phyloP scores from a whole-genome alignment of 2,888 invertebrate species.

The Ceramica pisi region DNA sequence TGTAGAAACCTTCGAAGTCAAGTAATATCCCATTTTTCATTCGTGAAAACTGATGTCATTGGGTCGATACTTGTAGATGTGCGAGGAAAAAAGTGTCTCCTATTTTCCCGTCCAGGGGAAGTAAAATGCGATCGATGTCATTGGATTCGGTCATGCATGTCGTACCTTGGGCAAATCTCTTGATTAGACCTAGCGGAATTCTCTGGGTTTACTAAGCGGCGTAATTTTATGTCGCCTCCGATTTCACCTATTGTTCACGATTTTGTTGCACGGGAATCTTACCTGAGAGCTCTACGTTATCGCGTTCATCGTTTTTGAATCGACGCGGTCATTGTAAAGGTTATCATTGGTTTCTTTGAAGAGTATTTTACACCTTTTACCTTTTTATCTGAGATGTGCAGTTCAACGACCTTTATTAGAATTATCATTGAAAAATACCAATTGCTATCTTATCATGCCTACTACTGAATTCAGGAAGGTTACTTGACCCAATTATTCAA shows the following conservation, averaged over 20 bases:
- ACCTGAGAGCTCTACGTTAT: conserved; percentile 75
- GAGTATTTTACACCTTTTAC: conserved; percentile 56
- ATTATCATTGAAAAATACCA: conserved; percentile 72
- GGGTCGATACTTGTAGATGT: conserved; percentile 61
- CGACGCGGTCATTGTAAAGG: conserved; percentile 78
- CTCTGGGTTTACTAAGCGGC: conserved; percentile 75
- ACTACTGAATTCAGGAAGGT: conserved; percentile 51
- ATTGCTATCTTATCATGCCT: conserved; percentile 67
- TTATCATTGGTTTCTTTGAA: conserved; percentile 71
- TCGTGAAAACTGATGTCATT: conserved; percentile 45
- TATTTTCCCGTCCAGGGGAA: conserved; percentile 75
- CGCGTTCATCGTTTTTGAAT: conserved; percentile 76
- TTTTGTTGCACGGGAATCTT: conserved; percentile 75
- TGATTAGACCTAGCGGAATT: conserved; percentile 73
- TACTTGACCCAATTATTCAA: conserved; percentile 61
- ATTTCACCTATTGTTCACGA: conserved; percentile 87
- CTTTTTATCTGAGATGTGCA: conserved; percentile 53
- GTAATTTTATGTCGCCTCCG: conserved; percentile 74
- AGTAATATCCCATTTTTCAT: conserved; percentile 60
- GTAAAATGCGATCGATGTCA: conserved; percentile 86
- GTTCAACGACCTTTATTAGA: conserved; percentile 77
- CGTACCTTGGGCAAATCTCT: conserved; percentile 76
- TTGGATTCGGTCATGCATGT: conserved; percentile 85
- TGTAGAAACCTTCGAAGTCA: conserved; percentile 45
- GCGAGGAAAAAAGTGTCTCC: conserved; percentile 69